Evolutionary conservation across 1,140 invertebrate species (phyloP).

Genomic region (Drosophila willistoni): DNA sequence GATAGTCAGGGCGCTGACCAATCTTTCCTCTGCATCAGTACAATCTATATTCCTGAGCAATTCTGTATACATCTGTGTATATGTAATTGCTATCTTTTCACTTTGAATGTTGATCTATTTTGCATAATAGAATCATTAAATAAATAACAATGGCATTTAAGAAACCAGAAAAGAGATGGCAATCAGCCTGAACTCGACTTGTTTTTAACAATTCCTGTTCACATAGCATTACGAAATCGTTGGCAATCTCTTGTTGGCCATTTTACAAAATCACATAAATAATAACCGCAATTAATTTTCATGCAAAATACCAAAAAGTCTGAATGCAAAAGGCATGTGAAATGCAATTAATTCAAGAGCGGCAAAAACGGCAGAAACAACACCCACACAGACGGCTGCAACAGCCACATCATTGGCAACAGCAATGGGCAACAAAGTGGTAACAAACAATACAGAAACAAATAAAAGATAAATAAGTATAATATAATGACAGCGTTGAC

Average conservation of each 20-base stretch:
- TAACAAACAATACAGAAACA: slow-evolving; percentile 34
- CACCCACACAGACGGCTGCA: slow-evolving; percentile 14
- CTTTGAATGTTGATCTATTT: background rate
- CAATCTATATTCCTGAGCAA: background rate
- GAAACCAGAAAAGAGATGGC: slow-evolving; percentile 20
- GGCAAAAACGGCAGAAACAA: slow-evolving; percentile 26
- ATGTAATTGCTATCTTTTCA: background rate
- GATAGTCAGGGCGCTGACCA: too few relatives aligned
- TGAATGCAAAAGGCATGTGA: slow-evolving; percentile 67
- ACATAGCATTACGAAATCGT: slow-evolving; percentile 26
- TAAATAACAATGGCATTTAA: slow-evolving; percentile 15
- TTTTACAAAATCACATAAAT: slow-evolving; percentile 59
- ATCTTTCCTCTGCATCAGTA: too few relatives aligned
- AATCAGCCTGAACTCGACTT: slow-evolving; percentile 26
- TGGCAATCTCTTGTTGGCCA: slow-evolving; percentile 27
- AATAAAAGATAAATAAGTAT: slow-evolving; percentile 56
- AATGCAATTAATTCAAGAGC: slow-evolving; percentile 77
- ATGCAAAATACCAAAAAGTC: slow-evolving; percentile 57
- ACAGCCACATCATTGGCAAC: slow-evolving; percentile 32
- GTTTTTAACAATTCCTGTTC: slow-evolving; percentile 24
- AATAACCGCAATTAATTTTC: slow-evolving; percentile 72
- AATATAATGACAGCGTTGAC: slow-evolving; percentile 71
- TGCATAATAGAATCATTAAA: slow-evolving; percentile 13
- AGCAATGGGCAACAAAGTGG: slow-evolving; percentile 54
- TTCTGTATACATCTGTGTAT: background rate